A percentile compares a stretch with the other conserved stretches of the same genome.
Conservation (phyloP, 1,140 invertebrate species). For the Doryteuthis pealeii region DNA sequence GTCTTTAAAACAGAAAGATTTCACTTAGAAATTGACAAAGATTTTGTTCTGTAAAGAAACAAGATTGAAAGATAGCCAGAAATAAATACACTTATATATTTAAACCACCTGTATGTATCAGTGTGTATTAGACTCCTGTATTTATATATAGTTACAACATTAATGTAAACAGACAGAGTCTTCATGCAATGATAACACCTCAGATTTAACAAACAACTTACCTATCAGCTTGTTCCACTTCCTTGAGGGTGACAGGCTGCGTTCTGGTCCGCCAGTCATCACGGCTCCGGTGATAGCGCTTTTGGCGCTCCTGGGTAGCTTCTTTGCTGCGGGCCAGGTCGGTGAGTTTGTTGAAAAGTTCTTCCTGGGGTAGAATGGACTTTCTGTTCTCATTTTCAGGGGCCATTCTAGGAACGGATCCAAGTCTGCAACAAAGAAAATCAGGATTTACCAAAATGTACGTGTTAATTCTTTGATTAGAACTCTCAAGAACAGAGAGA, state of each 20-base stretch:
- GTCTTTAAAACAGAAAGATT: too few relatives aligned
- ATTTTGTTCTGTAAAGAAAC: too few relatives aligned
- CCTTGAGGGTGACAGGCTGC: slow-evolving; percentile 44
- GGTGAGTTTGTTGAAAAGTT: slow-evolving; percentile 40
- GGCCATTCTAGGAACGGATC: slow-evolving; percentile 19
- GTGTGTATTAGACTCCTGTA: too few relatives aligned
- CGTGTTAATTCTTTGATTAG: not conserved
- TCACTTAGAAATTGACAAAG: too few relatives aligned
- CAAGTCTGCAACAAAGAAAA: not conserved
- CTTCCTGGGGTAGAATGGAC: slow-evolving; percentile 1
- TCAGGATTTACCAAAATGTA: not conserved
- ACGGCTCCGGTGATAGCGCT: slow-evolving; percentile 24
- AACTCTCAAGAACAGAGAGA: slow-evolving; percentile 6
- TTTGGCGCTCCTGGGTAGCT: slow-evolving; percentile 22
- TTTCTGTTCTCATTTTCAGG: not conserved
- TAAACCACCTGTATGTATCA: too few relatives aligned
- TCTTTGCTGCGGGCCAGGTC: slow-evolving; percentile 30
- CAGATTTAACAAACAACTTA: too few relatives aligned
- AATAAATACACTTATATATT: too few relatives aligned
- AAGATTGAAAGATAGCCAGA: too few relatives aligned
- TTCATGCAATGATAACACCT: too few relatives aligned
- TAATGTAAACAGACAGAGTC: too few relatives aligned
- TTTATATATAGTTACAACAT: too few relatives aligned
- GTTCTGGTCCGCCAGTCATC: slow-evolving; percentile 45
- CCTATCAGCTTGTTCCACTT: slow-evolving; percentile 46